Evolutionary conservation across 2,797 vertebrate genomes (phyloP).

Genomic region (Macroramphosus scolopax): DNA sequence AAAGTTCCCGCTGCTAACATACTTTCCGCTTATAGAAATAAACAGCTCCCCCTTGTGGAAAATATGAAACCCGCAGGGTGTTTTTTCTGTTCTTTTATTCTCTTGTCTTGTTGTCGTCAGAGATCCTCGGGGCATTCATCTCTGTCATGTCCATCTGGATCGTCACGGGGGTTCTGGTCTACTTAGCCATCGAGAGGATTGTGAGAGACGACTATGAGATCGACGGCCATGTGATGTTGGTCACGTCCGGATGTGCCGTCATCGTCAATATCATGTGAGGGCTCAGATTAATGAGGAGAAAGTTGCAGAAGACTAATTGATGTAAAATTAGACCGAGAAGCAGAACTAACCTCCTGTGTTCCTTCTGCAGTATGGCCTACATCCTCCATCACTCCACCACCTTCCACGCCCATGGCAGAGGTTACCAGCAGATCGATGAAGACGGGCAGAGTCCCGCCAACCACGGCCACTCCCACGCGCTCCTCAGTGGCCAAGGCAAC

Average conservation of each 20-base stretch:
- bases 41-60: no score
- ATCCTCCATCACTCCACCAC: slow-evolving; percentile 90
- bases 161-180: slow-evolving; percentile 89
- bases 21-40: background rate
- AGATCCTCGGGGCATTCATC: slow-evolving; percentile 90
- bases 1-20: background rate
- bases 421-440: slow-evolving; percentile 86
- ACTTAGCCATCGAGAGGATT: slow-evolving; percentile 90
- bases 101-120: slow-evolving; percentile 63
- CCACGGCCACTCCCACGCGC: slow-evolving; percentile 68
- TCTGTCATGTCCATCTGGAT: slow-evolving; percentile 96
- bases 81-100: background rate
- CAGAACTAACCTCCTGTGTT: no score
- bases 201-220: slow-evolving; percentile 93
- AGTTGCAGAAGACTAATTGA: no score
- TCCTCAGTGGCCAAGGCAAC: slow-evolving; percentile 80
- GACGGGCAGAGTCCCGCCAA: slow-evolving; percentile 62
- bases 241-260: slow-evolving; percentile 88
- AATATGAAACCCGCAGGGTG: no score
- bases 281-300: no score
- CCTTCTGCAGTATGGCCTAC: slow-evolving; percentile 93
- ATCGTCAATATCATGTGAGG: slow-evolving; percentile 90
- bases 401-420: slow-evolving; percentile 79
- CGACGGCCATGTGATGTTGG: slow-evolving; percentile 88
- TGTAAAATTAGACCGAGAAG: no score